Evolutionary conservation across 2,797 vertebrate genomes (phyloP).

Genomic region (Ataeniobius toweri): DNA sequence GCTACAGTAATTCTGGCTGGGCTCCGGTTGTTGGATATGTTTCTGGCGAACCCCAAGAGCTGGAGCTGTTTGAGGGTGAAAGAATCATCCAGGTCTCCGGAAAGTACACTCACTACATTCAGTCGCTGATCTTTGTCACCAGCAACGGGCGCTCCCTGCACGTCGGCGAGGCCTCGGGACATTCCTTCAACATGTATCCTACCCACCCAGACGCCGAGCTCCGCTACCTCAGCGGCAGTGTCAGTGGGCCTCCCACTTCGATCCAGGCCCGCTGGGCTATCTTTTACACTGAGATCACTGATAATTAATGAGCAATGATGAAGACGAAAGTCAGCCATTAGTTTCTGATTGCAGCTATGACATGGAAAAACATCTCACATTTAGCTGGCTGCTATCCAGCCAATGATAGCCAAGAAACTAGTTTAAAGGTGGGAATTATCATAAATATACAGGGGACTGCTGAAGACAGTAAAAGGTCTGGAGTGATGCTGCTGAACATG

Average conservation of each 20-base stretch:
- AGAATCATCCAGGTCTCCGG: constrained; percentile 53
- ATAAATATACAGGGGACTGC: neutral
- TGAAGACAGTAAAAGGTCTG: neutral
- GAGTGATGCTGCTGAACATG: neutral
- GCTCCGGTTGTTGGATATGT: neutral
- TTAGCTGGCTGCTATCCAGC: neutral
- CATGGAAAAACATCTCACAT: neutral
- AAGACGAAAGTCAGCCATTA: neutral
- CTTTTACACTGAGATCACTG: neutral
- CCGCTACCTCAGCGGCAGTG: constrained; percentile 32
- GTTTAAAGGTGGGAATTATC: neutral
- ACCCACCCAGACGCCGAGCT: constrained; percentile 27
- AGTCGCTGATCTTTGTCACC: constrained; percentile 38
- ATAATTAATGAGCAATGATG: neutral
- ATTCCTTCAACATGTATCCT: constrained; percentile 55
- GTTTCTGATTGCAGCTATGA: neutral
- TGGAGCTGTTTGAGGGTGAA: constrained; percentile 26
- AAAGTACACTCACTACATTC: constrained; percentile 15
- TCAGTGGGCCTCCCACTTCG: constrained; percentile 6
- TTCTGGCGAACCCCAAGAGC: accelerated
- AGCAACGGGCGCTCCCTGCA: constrained; percentile 31
- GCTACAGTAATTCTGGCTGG: neutral
- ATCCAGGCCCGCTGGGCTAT: constrained; percentile 44
- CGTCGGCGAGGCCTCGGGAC: constrained; percentile 13
- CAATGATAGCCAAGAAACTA: neutral